Conservation (phyloP, 2,113 vertebrate genomes). For the Columba janthina region DNA sequence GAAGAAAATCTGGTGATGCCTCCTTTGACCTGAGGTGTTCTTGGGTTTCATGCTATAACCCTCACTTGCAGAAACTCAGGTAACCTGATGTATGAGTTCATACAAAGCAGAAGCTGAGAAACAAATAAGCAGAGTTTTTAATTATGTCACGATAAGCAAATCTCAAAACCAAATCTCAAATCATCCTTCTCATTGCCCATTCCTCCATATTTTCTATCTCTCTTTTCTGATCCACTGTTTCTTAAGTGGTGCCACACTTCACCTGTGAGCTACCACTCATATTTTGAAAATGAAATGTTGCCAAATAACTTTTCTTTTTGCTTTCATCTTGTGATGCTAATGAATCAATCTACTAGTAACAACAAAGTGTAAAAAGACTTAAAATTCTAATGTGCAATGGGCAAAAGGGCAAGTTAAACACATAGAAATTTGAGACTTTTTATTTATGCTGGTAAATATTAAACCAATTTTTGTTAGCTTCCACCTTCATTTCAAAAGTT, state of each 20-base stretch:
- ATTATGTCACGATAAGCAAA: background rate
- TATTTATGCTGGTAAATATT: background rate
- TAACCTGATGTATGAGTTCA: background rate
- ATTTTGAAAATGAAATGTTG: background rate
- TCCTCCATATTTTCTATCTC: background rate
- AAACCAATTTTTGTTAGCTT: background rate
- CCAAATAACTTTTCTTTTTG: background rate
- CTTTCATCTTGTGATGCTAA: background rate
- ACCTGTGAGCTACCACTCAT: background rate
- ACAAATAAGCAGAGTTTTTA: background rate
- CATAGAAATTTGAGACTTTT: background rate
- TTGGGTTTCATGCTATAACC: background rate
- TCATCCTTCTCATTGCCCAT: background rate
- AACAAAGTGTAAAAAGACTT: background rate
- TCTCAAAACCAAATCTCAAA: background rate
- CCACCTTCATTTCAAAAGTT: background rate
- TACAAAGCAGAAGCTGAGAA: background rate
- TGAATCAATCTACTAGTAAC: background rate
- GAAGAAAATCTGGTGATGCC: background rate
- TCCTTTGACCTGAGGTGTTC: background rate
- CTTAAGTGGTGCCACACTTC: background rate
- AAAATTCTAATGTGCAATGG: background rate
- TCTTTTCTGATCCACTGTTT: background rate
- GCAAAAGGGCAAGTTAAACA: background rate
- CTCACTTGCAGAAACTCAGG: background rate